Percentiles rank a stretch among this genome's conserved stretches.
Conservation (phyloP, 2,797 vertebrate species). For the Loriculus beryllinus region DNA sequence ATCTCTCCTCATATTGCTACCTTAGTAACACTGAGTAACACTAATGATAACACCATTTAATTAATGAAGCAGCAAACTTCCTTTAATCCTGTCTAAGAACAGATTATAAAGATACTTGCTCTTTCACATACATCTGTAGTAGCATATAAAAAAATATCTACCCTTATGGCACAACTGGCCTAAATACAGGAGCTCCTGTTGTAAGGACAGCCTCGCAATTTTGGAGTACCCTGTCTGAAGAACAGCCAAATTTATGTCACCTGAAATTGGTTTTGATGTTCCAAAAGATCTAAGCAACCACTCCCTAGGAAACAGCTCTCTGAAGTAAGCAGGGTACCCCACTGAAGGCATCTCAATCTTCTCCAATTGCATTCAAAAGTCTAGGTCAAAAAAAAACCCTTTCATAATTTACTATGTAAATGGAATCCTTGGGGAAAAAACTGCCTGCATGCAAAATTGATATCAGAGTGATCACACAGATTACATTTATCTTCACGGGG, state of each 20-base stretch:
- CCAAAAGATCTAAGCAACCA: background rate
- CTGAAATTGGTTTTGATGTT: background rate
- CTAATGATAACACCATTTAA: background rate
- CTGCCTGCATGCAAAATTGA: background rate
- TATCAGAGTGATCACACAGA: background rate
- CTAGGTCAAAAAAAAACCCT: background rate
- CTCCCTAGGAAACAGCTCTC: background rate
- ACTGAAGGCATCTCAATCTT: background rate
- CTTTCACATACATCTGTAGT: background rate
- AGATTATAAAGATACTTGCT: constrained; percentile 17
- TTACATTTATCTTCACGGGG: background rate
- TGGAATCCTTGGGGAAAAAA: background rate
- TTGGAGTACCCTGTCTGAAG: background rate
- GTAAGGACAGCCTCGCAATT: background rate
- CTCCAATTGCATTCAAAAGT: background rate
- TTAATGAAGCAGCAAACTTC: constrained; percentile 16
- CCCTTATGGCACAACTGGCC: background rate
- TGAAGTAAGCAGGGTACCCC: background rate
- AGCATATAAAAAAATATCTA: background rate
- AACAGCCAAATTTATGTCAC: background rate
- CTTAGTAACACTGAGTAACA: background rate
- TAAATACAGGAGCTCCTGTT: background rate
- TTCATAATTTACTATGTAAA: background rate
- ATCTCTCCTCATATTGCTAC: background rate
- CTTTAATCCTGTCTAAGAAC: constrained; percentile 36